A percentile compares a stretch with the other conserved stretches of the same genome.
These are phyloP conservation scores for Brachyrhaphis roseni DNA, from an alignment of 2,797 vertebrate species.

Conservation along the genomic window DNA sequence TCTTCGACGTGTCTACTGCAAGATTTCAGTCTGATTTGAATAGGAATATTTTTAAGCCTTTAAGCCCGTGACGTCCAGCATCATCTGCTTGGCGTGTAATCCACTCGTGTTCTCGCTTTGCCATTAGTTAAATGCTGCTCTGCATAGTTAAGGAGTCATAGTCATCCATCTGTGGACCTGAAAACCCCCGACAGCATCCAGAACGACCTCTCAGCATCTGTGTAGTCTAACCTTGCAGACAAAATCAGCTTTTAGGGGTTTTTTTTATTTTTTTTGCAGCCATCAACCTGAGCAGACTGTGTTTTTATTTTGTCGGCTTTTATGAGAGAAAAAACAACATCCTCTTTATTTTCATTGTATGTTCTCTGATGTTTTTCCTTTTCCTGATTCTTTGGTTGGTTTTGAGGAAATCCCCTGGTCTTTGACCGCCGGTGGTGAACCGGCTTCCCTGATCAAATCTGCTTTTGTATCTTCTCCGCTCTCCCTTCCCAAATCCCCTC, in stretches of 20 bases:
- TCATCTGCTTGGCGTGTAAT: conserved; percentile 39
- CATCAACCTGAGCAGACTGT: background rate
- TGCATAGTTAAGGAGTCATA: conserved; percentile 39
- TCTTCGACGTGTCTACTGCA: too few relatives aligned
- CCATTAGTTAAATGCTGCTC: conserved; percentile 52
- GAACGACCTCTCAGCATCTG: too few relatives aligned
- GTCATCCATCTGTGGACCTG: conserved; percentile 45
- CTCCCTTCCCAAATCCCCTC: conserved; percentile 21
- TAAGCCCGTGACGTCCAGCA: conserved; percentile 29
- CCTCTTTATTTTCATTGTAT: conserved; percentile 14
- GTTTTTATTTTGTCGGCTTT: conserved; percentile 18
- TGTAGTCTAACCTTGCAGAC: background rate
- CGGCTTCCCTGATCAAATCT: conserved; percentile 72
- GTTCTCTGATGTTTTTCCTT: conserved; percentile 20
- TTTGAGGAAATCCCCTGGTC: conserved; percentile 17
- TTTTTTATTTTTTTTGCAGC: background rate
- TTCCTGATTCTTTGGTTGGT: conserved; percentile 15
- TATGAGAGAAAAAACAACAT: background rate
- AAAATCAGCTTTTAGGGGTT: background rate
- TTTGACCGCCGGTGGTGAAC: conserved; percentile 48
- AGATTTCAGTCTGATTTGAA: conserved; percentile 26
- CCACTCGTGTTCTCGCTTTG: conserved; percentile 34
- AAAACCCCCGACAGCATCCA: background rate
- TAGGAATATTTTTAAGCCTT: conserved; percentile 31
- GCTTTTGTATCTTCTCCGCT: conserved; percentile 49